Evolutionary conservation across 2,888 invertebrate genomes (phyloP).

Genomic region (Ophion costatus): DNA sequence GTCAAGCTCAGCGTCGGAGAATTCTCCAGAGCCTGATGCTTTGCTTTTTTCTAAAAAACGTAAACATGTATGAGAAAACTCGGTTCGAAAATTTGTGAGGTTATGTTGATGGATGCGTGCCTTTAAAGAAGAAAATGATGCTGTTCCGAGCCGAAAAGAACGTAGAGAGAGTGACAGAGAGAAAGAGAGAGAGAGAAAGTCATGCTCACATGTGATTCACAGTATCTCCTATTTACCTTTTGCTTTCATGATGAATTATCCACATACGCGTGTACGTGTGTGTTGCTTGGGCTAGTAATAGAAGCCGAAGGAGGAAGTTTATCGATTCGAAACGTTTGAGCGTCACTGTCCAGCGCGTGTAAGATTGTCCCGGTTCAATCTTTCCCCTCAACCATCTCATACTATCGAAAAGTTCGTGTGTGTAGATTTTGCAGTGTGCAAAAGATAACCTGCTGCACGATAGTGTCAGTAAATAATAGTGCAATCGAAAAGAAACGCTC

Average conservation of each 20-base stretch:
- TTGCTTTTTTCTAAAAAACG: background rate
- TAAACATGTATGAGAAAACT: no score
- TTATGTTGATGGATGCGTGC: no score
- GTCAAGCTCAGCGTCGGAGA: no score
- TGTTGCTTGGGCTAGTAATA: conserved; percentile 21
- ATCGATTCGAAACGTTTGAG: conserved; percentile 52
- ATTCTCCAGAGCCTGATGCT: background rate
- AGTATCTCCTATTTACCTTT: conserved; percentile 30
- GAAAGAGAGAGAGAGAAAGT: conserved; percentile 5
- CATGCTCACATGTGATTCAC: conserved; percentile 9
- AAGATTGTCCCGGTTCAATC: conserved; percentile 29
- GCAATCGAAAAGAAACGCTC: background rate
- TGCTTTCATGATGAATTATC: conserved; percentile 6
- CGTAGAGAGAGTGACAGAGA: background rate
- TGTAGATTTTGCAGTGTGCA: conserved; percentile 4
- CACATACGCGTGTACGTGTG: background rate
- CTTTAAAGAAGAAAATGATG: background rate
- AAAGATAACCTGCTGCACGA: background rate
- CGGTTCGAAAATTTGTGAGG: no score
- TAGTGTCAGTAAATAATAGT: background rate
- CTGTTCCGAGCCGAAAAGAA: conserved; percentile 7
- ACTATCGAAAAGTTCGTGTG: conserved; percentile 1
- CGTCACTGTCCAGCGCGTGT: conserved; percentile 54
- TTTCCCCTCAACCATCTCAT: conserved; percentile 3
- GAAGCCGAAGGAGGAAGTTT: conserved; percentile 41